phyloP scores from a whole-genome alignment of 1,140 invertebrate genomes.

The Rhysida immarginata region DNA sequence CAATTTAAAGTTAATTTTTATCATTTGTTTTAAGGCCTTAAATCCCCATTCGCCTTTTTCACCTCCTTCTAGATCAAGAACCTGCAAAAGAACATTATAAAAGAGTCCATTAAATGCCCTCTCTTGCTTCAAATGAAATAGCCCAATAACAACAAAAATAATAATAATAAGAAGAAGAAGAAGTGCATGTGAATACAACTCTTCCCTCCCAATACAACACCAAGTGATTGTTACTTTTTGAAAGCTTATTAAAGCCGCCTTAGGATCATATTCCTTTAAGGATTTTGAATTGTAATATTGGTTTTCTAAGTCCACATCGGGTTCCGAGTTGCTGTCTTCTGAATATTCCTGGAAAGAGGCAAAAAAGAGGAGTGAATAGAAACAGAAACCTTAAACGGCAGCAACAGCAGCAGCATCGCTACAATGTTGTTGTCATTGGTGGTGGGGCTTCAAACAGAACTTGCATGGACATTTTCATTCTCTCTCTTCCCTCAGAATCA shows the following conservation, averaged over 20 bases:
- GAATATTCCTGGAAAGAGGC: slow-evolving; percentile 61
- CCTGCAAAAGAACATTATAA: slow-evolving; percentile 27
- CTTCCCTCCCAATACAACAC: no score
- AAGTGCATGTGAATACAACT: no score
- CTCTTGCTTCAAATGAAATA: no score
- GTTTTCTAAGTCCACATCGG: slow-evolving; percentile 98
- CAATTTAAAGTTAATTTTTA: slow-evolving; percentile 98
- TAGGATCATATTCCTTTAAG: slow-evolving; percentile 92
- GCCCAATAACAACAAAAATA: no score
- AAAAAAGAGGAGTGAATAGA: slow-evolving; percentile 5
- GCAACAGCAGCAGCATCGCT: no score
- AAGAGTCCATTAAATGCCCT: no score
- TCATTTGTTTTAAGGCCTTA: slow-evolving; percentile 99
- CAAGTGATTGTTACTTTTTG: slow-evolving; percentile 51
- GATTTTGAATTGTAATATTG: slow-evolving; percentile 99
- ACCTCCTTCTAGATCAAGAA: slow-evolving; percentile 85
- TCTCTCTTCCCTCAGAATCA: no score
- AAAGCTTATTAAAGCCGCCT: slow-evolving; percentile 79
- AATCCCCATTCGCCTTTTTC: slow-evolving; percentile 99
- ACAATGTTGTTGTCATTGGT: neutral
- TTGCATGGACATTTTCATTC: slow-evolving; percentile 13
- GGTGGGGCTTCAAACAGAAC: neutral
- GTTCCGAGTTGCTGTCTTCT: slow-evolving; percentile 91
- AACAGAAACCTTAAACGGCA: no score
- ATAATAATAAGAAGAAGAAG: no score